phyloP scores from a whole-genome alignment of 2,113 vertebrate species.

The Phocoena phocoena region DNA sequence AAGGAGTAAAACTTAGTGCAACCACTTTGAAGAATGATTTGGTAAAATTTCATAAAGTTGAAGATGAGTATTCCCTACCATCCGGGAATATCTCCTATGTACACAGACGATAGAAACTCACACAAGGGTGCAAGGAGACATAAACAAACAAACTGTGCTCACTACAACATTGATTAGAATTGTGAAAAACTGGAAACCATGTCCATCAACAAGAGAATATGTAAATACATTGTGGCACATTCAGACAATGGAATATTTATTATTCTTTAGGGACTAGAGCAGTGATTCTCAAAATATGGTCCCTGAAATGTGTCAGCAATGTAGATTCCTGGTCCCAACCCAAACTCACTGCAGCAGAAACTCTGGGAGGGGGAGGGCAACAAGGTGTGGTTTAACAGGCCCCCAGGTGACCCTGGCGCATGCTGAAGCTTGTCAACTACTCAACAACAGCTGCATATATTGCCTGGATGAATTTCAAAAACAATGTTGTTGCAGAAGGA shows the following conservation, averaged over 20 bases:
- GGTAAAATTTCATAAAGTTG: neutral
- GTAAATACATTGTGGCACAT: neutral
- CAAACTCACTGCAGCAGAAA: neutral
- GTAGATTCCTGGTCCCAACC: neutral
- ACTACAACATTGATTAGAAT: neutral
- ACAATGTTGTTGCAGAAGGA: neutral
- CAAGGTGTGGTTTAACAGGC: neutral
- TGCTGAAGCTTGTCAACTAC: neutral
- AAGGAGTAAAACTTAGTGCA: neutral
- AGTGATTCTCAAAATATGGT: neutral
- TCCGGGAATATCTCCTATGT: neutral
- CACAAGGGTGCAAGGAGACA: neutral
- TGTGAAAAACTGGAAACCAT: neutral
- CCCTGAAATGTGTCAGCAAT: neutral
- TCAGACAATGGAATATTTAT: neutral
- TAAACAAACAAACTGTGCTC: neutral
- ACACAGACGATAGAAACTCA: neutral
- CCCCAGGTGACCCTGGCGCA: neutral
- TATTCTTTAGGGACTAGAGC: neutral
- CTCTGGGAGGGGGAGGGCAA: neutral
- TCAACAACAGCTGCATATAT: neutral
- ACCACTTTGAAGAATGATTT: neutral
- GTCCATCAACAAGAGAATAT: neutral
- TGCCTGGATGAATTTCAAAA: neutral
- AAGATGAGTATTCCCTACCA: neutral